phyloP scores from a whole-genome alignment of 2,888 invertebrate species.

The Oxycera nigricornis region DNA sequence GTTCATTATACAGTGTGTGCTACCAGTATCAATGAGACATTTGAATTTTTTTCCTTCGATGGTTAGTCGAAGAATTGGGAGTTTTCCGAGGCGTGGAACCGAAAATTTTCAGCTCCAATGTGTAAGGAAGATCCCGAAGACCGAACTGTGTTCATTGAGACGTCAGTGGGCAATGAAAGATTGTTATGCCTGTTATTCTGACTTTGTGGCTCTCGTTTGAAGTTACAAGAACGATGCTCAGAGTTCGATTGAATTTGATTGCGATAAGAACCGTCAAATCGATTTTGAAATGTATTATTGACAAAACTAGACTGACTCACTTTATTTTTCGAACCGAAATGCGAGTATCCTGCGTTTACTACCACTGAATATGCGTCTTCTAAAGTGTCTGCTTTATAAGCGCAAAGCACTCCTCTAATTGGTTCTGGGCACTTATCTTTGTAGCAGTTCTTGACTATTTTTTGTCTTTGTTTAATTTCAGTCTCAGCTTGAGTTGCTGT shows the following conservation, averaged over 20 bases:
- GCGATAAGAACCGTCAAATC: too few relatives aligned
- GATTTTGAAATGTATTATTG: too few relatives aligned
- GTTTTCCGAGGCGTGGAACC: not conserved
- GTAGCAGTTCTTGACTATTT: not conserved
- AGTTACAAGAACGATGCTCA: too few relatives aligned
- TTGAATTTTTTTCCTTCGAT: not conserved
- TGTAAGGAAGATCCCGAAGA: not conserved
- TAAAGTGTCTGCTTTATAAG: not conserved
- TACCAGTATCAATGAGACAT: conserved; percentile 11
- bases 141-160: conserved; percentile 8
- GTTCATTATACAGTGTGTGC: not conserved
- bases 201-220: too few relatives aligned
- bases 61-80: conserved; percentile 20
- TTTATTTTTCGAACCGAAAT: not conserved
- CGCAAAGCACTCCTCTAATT: not conserved
- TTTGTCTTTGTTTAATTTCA: not conserved
- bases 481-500: not conserved
- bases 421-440: conserved; percentile 5
- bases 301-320: not conserved
- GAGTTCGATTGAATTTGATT: too few relatives aligned
- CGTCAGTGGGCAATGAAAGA: not conserved
- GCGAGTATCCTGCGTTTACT: not conserved
- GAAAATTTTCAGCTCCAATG: not conserved
- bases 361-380: not conserved
- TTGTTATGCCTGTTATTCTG: too few relatives aligned